Evolutionary conservation across 2,113 vertebrate species (phyloP).

Genomic region (Lynx canadensis): DNA sequence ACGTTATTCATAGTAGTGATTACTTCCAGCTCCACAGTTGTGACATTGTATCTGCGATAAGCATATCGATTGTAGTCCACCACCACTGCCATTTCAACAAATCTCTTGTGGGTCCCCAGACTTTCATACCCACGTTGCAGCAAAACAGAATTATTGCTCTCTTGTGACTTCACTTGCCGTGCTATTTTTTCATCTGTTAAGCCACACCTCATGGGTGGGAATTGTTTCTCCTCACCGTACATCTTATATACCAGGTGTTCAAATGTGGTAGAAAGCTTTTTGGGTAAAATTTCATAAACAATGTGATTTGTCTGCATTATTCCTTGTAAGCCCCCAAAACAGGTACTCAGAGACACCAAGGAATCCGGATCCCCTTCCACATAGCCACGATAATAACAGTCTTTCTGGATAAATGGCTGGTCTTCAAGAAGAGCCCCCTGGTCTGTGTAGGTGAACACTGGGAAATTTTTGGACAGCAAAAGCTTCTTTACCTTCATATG

Average conservation of each 20-base stretch:
- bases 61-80: not conserved
- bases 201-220: not conserved
- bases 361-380: constrained; percentile 72
- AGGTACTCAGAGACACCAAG: constrained; percentile 68
- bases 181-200: constrained; percentile 47
- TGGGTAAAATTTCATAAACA: constrained; percentile 76
- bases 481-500: constrained; percentile 45
- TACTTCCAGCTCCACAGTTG: not conserved
- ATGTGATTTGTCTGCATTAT: constrained; percentile 47
- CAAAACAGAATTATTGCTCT: not conserved
- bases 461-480: constrained; percentile 56
- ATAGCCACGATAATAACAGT: constrained; percentile 78
- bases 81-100: not conserved
- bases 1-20: not conserved
- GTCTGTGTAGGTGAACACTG: constrained; percentile 74
- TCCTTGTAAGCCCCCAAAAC: constrained; percentile 60
- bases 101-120: constrained; percentile 70
- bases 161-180: constrained; percentile 51
- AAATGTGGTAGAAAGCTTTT: constrained; percentile 6
- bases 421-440: constrained; percentile 54
- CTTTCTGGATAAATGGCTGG: constrained; percentile 61
- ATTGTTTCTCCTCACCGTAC: not conserved
- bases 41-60: fast-evolving
- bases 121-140: not conserved
- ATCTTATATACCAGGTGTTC: constrained; percentile 76